Evolutionary conservation across 2,888 invertebrate genomes (phyloP).

Genomic region (Acanthococcus lagerstroemiae): DNA sequence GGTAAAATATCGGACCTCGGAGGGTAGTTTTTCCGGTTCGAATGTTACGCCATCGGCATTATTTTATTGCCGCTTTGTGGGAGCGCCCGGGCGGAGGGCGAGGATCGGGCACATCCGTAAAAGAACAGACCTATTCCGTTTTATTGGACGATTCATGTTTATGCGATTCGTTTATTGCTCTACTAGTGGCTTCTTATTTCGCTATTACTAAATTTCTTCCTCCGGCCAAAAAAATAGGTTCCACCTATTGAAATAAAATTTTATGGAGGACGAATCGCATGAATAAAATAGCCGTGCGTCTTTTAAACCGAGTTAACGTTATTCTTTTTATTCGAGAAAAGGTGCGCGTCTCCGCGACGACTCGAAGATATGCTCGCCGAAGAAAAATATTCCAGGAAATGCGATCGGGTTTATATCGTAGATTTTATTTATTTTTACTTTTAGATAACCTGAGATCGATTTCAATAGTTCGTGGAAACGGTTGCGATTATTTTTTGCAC

Average conservation of each 20-base stretch:
- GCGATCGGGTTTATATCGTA: no score
- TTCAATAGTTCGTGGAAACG: no score
- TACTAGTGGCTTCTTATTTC: slow-evolving; percentile 1
- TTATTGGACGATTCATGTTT: slow-evolving; percentile 28
- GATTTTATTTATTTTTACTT: no score
- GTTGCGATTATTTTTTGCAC: no score
- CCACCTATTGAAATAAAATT: not conserved
- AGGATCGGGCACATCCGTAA: slow-evolving; percentile 14
- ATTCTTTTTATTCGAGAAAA: no score
- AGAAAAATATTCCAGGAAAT: no score
- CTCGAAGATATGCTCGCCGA: no score
- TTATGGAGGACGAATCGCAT: not conserved
- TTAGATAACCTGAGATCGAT: no score
- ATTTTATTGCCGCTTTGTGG: slow-evolving; percentile 23
- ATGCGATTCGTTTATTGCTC: slow-evolving; percentile 28
- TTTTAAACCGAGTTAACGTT: no score
- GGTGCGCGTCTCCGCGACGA: no score
- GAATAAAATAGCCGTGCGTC: not conserved
- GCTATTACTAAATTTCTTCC: not conserved
- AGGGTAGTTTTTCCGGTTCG: slow-evolving; percentile 30
- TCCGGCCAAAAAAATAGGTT: not conserved
- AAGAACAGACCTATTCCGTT: slow-evolving; percentile 23
- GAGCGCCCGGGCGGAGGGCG: not conserved
- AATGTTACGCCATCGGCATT: slow-evolving; percentile 28
- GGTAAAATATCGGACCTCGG: slow-evolving; percentile 28